Evolutionary conservation across 1,140 invertebrate genomes (phyloP), one percentile per base, ranked within the genome.

Genomic region (Drosophila novamexicana): DNA sequence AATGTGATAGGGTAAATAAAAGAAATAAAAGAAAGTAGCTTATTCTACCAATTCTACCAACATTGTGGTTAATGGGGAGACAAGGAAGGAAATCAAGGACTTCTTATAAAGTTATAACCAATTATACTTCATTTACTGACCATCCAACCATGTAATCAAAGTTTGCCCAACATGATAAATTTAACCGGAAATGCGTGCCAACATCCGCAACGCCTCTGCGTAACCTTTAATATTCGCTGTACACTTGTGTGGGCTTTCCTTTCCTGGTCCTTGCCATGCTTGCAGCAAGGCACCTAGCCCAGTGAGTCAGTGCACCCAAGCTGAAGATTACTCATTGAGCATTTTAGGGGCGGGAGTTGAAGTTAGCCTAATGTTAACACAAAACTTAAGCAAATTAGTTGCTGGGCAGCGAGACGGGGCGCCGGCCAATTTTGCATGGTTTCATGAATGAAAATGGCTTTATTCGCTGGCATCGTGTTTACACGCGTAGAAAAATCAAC

Each of bases 401-500:
- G 7, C n/a, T 8, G 16, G 34, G 9, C 14, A 22, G 3, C 5
- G 16, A 39, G 29, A 9, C 2, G 47, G 47, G 18, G 0, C 22
- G 14, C 47, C 22, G 8, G 47, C 14, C 12, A 34, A 18, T 58
- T 6, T 14, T 34, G 44, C 44, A 44, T 45, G 53, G 39, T 18
- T 73, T 53, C 18, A 59, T 67, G 70, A 82, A 86, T 88, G 79
- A 82, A 88, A 82, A 77, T 79, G 75, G 65, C 72, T 77, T 77
- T 59, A 68, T 65, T 63, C 74, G 64, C 71, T 85, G 69, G 78
- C 47, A 57, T 66, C 68, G 75, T 82, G 75, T 82, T 82, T 79
- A 81, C 83, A 82, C 83, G 76, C 83, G 79, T 77, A 79, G 79
- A 62, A 90, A 89, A 90, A 84, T 89, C 84, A 89, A 89, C 84